These are phyloP conservation scores for Drosophila pullipes DNA, from an alignment of 2,888 invertebrate genomes.

Conservation along the genomic window DNA sequence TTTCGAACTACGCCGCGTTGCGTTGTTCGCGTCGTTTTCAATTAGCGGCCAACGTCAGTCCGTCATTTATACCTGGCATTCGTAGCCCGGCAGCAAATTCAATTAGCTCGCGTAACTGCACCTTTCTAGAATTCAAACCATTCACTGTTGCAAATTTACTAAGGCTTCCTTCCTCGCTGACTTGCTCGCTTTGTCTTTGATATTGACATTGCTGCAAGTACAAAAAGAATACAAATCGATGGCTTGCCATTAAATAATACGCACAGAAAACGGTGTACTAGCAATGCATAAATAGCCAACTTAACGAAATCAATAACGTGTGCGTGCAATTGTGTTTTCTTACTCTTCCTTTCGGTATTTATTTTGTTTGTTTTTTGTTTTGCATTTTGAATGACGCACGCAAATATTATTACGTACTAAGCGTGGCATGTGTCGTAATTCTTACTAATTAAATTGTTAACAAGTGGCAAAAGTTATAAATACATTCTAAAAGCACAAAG, in stretches of 20 bases:
- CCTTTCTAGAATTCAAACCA: conserved; percentile 36
- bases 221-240: conserved; percentile 51
- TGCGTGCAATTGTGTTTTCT: conserved; percentile 52
- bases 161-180: conserved; percentile 60
- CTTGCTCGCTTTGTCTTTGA: conserved; percentile 54
- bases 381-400: conserved; percentile 57
- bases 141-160: conserved; percentile 39
- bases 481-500: neutral
- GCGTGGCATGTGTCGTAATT: conserved; percentile 42
- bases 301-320: conserved; percentile 58
- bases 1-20: conserved; percentile 59
- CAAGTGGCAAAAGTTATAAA: conserved; percentile 10
- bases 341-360: conserved; percentile 7
- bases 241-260: conserved; percentile 46
- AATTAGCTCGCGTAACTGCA: conserved; percentile 63
- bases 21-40: conserved; percentile 75
- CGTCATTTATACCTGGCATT: conserved; percentile 77
- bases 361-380: conserved; percentile 1
- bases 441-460: conserved; percentile 64
- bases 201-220: conserved; percentile 71
- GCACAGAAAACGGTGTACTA: conserved; percentile 60
- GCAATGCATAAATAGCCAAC: conserved; percentile 52
- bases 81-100: conserved; percentile 57
- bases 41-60: conserved; percentile 62
- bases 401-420: conserved; percentile 41